Evolutionary conservation across 2,888 invertebrate genomes (phyloP).

Genomic region (Eubasilissa splendida): DNA sequence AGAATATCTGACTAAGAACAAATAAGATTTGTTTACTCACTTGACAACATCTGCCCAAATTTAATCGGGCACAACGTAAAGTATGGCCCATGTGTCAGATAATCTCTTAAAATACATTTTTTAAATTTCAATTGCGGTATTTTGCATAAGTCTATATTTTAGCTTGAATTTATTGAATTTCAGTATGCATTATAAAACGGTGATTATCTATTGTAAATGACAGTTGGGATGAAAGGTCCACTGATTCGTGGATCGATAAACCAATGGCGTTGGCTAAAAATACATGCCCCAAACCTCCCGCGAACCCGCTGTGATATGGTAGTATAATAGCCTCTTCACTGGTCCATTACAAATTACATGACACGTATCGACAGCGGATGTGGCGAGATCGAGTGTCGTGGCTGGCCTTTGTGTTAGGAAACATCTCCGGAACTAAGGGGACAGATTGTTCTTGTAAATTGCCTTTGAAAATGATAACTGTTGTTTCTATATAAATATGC

Average conservation of each 20-base stretch:
- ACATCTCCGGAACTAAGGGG: too few relatives aligned
- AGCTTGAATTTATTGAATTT: background rate
- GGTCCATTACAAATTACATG: constrained; percentile 45
- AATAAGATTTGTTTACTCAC: too few relatives aligned
- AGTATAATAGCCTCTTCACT: constrained; percentile 47
- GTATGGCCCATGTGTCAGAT: background rate
- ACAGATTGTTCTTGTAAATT: constrained; percentile 21
- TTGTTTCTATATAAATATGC: background rate
- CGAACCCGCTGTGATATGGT: constrained; percentile 45
- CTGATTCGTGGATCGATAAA: background rate
- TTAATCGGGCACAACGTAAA: too few relatives aligned
- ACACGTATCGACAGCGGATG: constrained; percentile 50
- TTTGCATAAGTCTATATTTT: constrained; percentile 2
- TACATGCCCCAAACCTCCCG: constrained; percentile 5
- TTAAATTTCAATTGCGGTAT: background rate
- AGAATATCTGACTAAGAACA: too few relatives aligned
- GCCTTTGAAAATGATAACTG: background rate
- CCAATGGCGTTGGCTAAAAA: constrained; percentile 11
- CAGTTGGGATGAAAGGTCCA: background rate
- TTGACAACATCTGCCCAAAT: too few relatives aligned
- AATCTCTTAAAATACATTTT: background rate
- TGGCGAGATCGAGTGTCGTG: constrained; percentile 30
- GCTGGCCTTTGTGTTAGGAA: background rate
- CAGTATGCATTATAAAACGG: background rate
- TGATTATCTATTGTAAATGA: constrained; percentile 16